Evolutionary conservation across 35 echinoderm and acorn worm genomes (phyloP), one percentile per base, ranked within the genome.

Genomic region (Anneissia japonica): DNA sequence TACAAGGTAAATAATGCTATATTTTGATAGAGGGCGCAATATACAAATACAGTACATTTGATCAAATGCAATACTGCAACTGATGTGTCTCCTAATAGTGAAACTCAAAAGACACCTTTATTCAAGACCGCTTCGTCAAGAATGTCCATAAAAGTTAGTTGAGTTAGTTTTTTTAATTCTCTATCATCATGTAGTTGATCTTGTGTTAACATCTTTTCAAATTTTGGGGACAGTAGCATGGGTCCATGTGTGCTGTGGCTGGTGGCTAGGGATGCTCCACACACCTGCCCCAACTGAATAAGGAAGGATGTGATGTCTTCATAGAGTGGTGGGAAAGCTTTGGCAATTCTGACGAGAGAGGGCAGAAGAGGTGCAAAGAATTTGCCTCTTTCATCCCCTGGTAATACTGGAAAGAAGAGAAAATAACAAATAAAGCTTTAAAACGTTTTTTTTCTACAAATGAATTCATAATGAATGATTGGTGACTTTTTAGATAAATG

Each of bases 301-400:
- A 99, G 81, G 14, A 99, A 46, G 0, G 96, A 99, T 35, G 92
- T 92, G 30, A 94, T 84, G 79, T 99, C 96, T 35, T 99, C 96
- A 73, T 99, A 99, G 36, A 99, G 84, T 4, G 96, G 96, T 74
- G 96, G 96, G 35, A 99, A 99, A 31, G 96, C 96, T 79, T 79
- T 89, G 72, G 92, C 94, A 73, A 99, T 99, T 43, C 86, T 81
- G 10, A 90, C 89, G 11, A 99, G 80, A 30, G 92, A 91, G 12
- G 95, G 96, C 30, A 93, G 84, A 33, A 92, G 91, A 0, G 96
- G 85, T 32, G 76, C 35, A 87, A 89, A 99, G 78, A 99, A 99
- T 39, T 92, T 32, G 36, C 86, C 84, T 89, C 92, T 85, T 32
- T 86, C 83, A 46, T 91, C 74, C 6, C 89, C 89, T n/a, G 96